These are phyloP conservation scores for Acipenser transmontanus DNA, from an alignment of 2,797 vertebrate species.

Conservation along the genomic window DNA sequence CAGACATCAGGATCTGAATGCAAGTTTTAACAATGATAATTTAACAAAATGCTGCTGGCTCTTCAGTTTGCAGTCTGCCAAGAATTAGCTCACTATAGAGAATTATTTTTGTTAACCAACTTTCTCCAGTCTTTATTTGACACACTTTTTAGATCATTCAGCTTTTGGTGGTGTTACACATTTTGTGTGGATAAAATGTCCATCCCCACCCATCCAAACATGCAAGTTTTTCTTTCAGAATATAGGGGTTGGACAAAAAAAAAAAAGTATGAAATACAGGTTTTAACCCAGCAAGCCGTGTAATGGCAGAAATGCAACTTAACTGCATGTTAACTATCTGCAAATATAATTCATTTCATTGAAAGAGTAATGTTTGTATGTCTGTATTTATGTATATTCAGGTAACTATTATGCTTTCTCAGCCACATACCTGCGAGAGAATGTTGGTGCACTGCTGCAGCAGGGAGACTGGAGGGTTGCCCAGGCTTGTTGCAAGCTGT, in stretches of 20 bases:
- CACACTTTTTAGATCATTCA: no score
- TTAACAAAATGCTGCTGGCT: not conserved
- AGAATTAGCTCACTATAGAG: not conserved
- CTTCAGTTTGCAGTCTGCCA: not conserved
- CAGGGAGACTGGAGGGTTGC: conserved; percentile 91
- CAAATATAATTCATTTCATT: not conserved
- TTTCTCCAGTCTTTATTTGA: no score
- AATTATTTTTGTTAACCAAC: not conserved
- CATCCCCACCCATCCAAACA: no score
- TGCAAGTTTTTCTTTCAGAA: no score
- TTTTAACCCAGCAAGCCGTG: no score
- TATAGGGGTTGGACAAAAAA: no score
- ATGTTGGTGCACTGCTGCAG: conserved; percentile 98
- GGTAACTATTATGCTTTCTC: no score
- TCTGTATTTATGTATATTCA: not conserved
- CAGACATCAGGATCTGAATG: not conserved
- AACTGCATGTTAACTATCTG: no score
- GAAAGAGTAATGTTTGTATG: not conserved
- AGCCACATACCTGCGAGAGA: conserved; percentile 81
- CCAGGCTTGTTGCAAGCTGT: conserved; percentile 91
- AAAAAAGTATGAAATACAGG: no score
- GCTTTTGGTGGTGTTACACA: no score
- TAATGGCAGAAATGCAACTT: no score
- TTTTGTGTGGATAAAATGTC: no score
- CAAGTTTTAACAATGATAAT: not conserved